Base-by-base conservation (phyloP, 2,113 vertebrate genomes). In the Speoplatyrhinus poulsoni region DNA sequence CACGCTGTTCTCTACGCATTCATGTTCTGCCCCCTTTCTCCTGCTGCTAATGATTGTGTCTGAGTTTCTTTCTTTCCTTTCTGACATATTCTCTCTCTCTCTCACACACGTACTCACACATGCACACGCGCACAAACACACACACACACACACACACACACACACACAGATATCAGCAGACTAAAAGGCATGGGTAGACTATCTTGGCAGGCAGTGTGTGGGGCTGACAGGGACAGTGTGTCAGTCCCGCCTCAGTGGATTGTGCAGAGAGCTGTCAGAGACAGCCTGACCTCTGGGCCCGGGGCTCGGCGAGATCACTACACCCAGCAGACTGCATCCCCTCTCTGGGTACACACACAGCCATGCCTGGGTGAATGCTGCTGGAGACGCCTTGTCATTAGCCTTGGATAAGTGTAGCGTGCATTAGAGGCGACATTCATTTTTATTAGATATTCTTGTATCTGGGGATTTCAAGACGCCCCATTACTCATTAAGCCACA, bases 231-330 rank as follows among this genome's bases (percentile, higher is more conserved):
- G 73, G 73, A 77, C 79, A 80, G 62, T 73, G 79, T 68, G 81
- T 41, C 36, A 41, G n/a, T 84, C 78, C 77, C 72, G 81, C 84
- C 82, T 87, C 85, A 79, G 70, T 84, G 82, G 85, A 88, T 78
- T 79, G 84, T 57, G 53, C 84, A 81, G 77, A 76, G 74, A 84
- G 81, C 85, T 87, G 82, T 88, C 82, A 82, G 84, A 80, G 82
- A 71, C 59, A n/a, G 74, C 47, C 66, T 76, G 82, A 87, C 85
- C 84, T 83, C 74, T 74, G 73, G 79, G 70, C 76, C 64, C 46
- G 70, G 70, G 65, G 84, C 75, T 83, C 46, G 17, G 49, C 73
- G 68, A 83, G 73, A 73, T 59, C 64, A 64, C 56, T 0, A 32
- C 76, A 70, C 62, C 80, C 67, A 70, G 75, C 65, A 26, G 60